Evolutionary conservation across 2,797 vertebrate genomes (phyloP).

Genomic region (Nyctalus aviator): DNA sequence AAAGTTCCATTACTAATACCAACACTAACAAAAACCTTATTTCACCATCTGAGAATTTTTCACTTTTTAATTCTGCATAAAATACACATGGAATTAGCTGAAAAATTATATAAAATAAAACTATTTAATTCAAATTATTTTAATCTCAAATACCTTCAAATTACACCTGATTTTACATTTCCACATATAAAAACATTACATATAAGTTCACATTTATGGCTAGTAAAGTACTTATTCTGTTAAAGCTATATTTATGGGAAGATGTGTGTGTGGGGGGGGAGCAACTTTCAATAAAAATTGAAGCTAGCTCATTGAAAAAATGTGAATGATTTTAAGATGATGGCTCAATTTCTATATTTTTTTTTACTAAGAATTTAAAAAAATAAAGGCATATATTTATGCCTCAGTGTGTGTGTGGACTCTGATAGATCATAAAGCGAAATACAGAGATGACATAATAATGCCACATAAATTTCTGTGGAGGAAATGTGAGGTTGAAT

Average conservation of each 20-base stretch:
- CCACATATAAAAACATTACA: slow-evolving; percentile 60
- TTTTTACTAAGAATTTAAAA: slow-evolving; percentile 43
- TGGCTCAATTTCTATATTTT: background rate
- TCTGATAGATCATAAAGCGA: background rate
- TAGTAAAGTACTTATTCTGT: slow-evolving; percentile 47
- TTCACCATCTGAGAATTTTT: background rate
- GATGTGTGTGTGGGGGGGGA: background rate
- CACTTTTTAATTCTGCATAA: slow-evolving; percentile 46
- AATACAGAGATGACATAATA: slow-evolving; percentile 24
- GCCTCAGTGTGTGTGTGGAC: background rate
- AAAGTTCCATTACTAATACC: background rate
- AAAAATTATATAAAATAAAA: slow-evolving; percentile 17
- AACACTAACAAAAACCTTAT: background rate
- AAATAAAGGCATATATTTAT: background rate
- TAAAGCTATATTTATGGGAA: slow-evolving; percentile 41
- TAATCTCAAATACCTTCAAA: slow-evolving; percentile 44
- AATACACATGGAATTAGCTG: slow-evolving; percentile 43
- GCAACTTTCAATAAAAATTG: slow-evolving; percentile 55
- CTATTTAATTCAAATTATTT: slow-evolving; percentile 66
- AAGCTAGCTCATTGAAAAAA: slow-evolving; percentile 58
- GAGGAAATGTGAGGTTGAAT: slow-evolving; percentile 34
- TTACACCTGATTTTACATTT: slow-evolving; percentile 71
- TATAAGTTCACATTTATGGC: slow-evolving; percentile 18
- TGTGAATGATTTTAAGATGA: slow-evolving; percentile 48
- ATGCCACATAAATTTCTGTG: background rate